Evolutionary conservation across 2,888 invertebrate genomes (phyloP).

Genomic region (Trimorus sp.): DNA sequence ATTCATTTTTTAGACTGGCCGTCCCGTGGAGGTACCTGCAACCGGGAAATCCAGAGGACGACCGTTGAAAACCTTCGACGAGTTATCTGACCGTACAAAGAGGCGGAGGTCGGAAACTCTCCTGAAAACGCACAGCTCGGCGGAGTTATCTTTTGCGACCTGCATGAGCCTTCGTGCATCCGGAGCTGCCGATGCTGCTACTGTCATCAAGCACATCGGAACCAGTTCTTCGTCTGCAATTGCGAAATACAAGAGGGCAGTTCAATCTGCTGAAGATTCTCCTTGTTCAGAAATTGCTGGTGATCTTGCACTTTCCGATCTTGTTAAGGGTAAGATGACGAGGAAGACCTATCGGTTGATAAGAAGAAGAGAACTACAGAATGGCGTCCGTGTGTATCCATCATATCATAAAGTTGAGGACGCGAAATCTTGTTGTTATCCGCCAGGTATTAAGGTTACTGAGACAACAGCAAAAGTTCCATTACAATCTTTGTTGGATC

Average conservation of each 20-base stretch:
- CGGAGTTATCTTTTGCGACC: no score
- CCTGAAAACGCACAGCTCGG: no score
- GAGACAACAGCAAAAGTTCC: slow-evolving; percentile 41
- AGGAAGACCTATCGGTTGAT: slow-evolving; percentile 38
- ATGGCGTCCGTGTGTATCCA: slow-evolving; percentile 45
- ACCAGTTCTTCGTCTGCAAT: slow-evolving; percentile 15
- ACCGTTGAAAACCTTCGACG: slow-evolving; percentile 21
- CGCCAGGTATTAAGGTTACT: slow-evolving; percentile 42
- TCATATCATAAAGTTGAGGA: slow-evolving; percentile 45
- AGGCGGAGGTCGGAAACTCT: no score
- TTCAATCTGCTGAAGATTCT: slow-evolving; percentile 18
- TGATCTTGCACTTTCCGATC: slow-evolving; percentile 38
- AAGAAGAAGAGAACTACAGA: slow-evolving; percentile 42
- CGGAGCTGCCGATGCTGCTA: slow-evolving; percentile 36
- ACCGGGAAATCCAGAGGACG: slow-evolving; percentile 25
- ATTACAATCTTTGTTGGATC: slow-evolving; percentile 56
- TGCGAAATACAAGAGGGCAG: slow-evolving; percentile 21
- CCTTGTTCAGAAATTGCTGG: slow-evolving; percentile 38
- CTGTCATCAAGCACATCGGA: slow-evolving; percentile 19
- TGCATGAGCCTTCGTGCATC: slow-evolving; percentile 42
- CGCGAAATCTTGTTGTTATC: slow-evolving; percentile 57
- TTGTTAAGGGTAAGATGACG: slow-evolving; percentile 43
- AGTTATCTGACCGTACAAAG: no score
- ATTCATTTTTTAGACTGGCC: slow-evolving; percentile 13
- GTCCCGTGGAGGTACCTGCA: background rate